A percentile compares a stretch with the other conserved stretches of the same genome.
These are phyloP conservation scores for Ylistrum balloti DNA, from an alignment of 1,140 invertebrate species.

Conservation along the genomic window DNA sequence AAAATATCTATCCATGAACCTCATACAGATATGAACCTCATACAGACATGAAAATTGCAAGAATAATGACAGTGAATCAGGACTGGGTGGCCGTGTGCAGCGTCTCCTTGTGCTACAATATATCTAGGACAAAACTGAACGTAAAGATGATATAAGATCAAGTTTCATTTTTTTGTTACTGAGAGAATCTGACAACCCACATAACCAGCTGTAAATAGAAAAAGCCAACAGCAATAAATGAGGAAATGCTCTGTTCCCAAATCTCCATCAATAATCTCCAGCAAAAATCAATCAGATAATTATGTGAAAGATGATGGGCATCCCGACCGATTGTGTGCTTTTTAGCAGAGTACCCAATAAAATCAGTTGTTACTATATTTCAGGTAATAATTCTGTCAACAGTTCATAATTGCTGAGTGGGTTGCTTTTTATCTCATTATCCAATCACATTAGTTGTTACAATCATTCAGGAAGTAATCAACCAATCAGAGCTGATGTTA, in stretches of 20 bases:
- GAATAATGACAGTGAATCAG: too few relatives aligned
- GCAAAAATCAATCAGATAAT: slow-evolving; percentile 20
- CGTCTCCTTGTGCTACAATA: too few relatives aligned
- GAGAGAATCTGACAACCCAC: neutral
- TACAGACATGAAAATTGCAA: too few relatives aligned
- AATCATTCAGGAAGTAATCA: neutral
- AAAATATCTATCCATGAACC: too few relatives aligned
- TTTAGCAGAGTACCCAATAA: neutral
- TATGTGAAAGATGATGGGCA: neutral
- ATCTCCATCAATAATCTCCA: neutral
- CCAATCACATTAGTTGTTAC: slow-evolving; percentile 14
- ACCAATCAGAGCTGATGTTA: neutral
- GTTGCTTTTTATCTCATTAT: neutral
- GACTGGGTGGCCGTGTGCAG: too few relatives aligned
- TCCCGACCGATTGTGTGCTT: neutral
- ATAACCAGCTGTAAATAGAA: neutral
- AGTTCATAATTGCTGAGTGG: neutral
- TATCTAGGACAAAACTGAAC: too few relatives aligned
- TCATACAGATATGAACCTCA: too few relatives aligned
- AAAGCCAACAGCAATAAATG: neutral
- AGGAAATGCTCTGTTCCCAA: neutral
- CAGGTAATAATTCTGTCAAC: neutral
- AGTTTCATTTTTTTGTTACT: too few relatives aligned
- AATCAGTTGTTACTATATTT: neutral
- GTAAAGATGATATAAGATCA: too few relatives aligned